Percentiles rank a stretch among this genome's conserved stretches.
phyloP scores from a whole-genome alignment of 2,888 invertebrate genomes.

The Leptopilina drosophilae region DNA sequence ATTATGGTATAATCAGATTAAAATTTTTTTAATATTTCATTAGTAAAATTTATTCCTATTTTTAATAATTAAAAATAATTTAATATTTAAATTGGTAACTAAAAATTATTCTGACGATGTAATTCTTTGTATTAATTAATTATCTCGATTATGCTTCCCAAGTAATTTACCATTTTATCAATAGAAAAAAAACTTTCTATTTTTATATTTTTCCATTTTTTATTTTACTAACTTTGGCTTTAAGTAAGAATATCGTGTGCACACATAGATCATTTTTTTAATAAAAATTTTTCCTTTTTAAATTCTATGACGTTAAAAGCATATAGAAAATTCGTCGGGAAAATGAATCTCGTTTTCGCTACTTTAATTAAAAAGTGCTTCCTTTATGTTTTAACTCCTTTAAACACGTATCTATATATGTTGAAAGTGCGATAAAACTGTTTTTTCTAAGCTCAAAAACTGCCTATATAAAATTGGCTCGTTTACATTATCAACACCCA shows the following conservation, averaged over 20 bases:
- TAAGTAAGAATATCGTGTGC: neutral
- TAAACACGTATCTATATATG: too few species aligned
- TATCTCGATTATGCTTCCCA: too few species aligned
- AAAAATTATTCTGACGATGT: too few species aligned
- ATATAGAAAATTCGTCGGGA: neutral
- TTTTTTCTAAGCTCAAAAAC: neutral
- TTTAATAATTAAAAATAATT: too few species aligned
- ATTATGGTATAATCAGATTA: too few species aligned
- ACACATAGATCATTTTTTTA: conserved; percentile 4
- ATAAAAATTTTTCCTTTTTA: neutral
- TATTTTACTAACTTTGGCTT: neutral
- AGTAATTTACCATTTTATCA: neutral
- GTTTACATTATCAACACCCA: neutral
- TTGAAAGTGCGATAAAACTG: neutral
- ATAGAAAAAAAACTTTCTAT: neutral
- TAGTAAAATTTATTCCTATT: too few species aligned
- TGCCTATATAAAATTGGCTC: neutral
- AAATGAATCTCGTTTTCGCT: neutral
- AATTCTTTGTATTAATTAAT: too few species aligned
- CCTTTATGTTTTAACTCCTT: neutral
- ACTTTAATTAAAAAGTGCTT: conserved; percentile 2
- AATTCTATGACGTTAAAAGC: neutral
- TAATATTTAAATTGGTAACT: too few species aligned
- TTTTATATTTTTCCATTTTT: neutral
- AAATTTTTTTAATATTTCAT: too few species aligned